Evolutionary conservation across 2,113 vertebrate genomes (phyloP), one percentile per base, ranked within the genome.

Genomic region (Clupea harengus): DNA sequence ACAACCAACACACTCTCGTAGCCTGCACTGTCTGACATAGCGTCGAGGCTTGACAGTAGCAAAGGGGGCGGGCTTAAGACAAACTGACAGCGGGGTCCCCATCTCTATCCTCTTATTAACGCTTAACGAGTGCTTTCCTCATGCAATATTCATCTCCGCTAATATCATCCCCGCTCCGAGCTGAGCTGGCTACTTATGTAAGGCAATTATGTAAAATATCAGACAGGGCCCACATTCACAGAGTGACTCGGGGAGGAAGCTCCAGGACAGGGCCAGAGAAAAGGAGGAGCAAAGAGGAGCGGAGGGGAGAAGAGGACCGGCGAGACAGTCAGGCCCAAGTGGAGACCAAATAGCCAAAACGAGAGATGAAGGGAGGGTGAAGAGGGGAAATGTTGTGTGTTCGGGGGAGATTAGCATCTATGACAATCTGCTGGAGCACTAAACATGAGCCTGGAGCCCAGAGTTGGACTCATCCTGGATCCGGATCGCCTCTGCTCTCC

Each of bases 201-300:
- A 95, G 94, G 94, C 94, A 95, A 95, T 95, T 95, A 95, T 94
- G 94, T 95, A 95, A 95, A 95, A 94, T 93, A 93, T 94, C 92
- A 94, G 92, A 94, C 92, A 92, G 88, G 89, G 92, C 89, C 91
- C 86, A 90, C 92, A 93, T 92, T 92, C 91, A 90, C 86, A 82
- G 87, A 90, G 86, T 91, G 91, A 91, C 94, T 93, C 72, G 72
- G 89, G 87, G 92, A 90, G 89, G 92, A 91, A 91, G 92, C 91
- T 92, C 87, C 87, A 87, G 91, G 92, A 95, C 91, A 93, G 89
- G 90, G 89, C 91, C 90, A 88, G 82, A 82, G 83, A 92, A 72
- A 83, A 86, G 89, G 81, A 67, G 67, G 81, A 49, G 84, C 20
- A 83, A 82, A 50, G 28, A 83, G 87, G 83, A 9, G 20, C 39